A percentile compares a stretch with the other conserved stretches of the same genome.
phyloP scores from a whole-genome alignment of 2,888 invertebrate genomes.

The Spilarctia lutea region DNA sequence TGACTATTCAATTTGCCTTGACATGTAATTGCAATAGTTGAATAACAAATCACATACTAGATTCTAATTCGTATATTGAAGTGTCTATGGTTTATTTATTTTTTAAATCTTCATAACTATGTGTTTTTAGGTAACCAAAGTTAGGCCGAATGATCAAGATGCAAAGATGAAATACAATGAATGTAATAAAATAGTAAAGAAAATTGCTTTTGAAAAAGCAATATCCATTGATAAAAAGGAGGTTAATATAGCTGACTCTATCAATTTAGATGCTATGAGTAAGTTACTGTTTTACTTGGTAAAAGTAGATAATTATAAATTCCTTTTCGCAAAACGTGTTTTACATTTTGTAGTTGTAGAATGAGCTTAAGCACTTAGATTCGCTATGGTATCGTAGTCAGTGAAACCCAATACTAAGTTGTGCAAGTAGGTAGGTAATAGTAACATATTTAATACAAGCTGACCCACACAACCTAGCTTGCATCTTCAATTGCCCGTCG shows the following conservation, averaged over 20 bases:
- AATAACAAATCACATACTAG: background rate
- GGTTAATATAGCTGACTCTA: slow-evolving; percentile 94
- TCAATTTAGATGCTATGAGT: slow-evolving; percentile 97
- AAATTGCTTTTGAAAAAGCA: slow-evolving; percentile 98
- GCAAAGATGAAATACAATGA: slow-evolving; percentile 96
- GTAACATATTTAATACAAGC: too few relatives aligned
- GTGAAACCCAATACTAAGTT: too few relatives aligned
- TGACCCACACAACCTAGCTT: too few relatives aligned
- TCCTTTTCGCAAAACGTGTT: too few relatives aligned
- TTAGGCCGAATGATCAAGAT: slow-evolving; percentile 97
- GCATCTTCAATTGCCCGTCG: too few relatives aligned
- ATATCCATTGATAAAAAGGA: slow-evolving; percentile 97
- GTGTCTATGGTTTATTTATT: background rate
- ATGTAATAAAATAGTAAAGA: slow-evolving; percentile 98
- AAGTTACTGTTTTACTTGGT: slow-evolving; percentile 64
- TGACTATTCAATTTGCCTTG: background rate
- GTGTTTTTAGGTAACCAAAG: slow-evolving; percentile 92
- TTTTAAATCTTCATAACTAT: background rate
- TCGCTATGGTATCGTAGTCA: too few relatives aligned
- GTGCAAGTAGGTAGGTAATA: too few relatives aligned
- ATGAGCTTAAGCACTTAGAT: too few relatives aligned
- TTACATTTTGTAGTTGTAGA: too few relatives aligned
- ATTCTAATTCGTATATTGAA: background rate
- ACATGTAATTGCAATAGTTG: background rate
- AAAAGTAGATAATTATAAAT: background rate